Evolutionary conservation across 53 echinoderm and acorn worm genomes (phyloP), one percentile per base, ranked within the genome.

Genomic region (Pentamera pediparva): DNA sequence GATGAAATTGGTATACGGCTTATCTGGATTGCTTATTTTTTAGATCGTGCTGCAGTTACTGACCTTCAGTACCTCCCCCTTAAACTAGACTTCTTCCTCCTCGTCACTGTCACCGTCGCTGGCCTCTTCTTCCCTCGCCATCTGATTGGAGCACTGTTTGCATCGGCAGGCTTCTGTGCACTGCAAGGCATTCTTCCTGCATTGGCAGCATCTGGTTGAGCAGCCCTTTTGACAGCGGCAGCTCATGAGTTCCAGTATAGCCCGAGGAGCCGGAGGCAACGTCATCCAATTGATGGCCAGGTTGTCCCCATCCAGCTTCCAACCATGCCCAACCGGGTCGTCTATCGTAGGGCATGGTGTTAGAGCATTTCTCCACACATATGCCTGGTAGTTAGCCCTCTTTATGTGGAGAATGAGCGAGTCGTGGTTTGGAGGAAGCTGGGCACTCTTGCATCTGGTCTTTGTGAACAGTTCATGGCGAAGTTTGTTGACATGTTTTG

Each of bases 331-430:
- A 67, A 39, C 47, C 21, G 43, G 45, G 7, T 11, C 26, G 19
- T 40, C 43, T 21, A 43, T 11, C 2, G 39, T 26, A 27, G 40
- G 25, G 15, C 12, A 8, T 13, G 35, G 15, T 67, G 39, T 15
- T 43, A 67, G 41, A n/a, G 69, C 69, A 45, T 67, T 37, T 24
- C 45, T 67, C 69, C 69, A 67, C 3, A 67, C 40, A 67, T 19
- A 67, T 67, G 69, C 22, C 41, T 67, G 69, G 10, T 43, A 43
- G 32, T 67, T 67, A 1, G 69, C 45, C 39, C 64, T 2, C 24
- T 67, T 67, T 43, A 39, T 32, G 32, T 67, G 69, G 8, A 67
- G 17, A 40, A 15, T 11, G 22, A 67, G 25, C 19, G 69, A 38
- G 41, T 67, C 41, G 6, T 59, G 6, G 60, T 59, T 59, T 3